Conservation (phyloP, 35 echinoderm and acorn worm species). For the Apostichopus japonicus region DNA sequence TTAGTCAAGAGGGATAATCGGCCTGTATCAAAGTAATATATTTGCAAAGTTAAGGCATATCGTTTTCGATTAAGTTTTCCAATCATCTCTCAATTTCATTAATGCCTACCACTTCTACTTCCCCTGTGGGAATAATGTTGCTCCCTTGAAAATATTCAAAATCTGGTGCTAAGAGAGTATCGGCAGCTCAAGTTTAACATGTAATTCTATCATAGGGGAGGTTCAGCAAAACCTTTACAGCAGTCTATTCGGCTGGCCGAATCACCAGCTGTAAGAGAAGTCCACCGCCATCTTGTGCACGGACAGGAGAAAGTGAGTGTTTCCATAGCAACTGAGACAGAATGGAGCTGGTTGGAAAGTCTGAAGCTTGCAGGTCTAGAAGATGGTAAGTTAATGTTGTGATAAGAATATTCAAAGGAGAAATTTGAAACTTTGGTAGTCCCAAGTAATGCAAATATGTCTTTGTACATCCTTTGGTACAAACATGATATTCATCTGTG, state of each 20-base stretch:
- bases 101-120: too few relatives aligned
- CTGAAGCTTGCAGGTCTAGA: slow-evolving; percentile 68
- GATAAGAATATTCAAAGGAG: neutral
- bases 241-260: neutral
- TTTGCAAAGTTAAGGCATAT: too few relatives aligned
- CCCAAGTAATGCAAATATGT: neutral
- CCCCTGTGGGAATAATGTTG: too few relatives aligned
- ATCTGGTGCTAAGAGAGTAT: too few relatives aligned
- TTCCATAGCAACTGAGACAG: slow-evolving; percentile 96
- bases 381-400: slow-evolving; percentile 5
- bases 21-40: too few relatives aligned
- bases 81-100: too few relatives aligned
- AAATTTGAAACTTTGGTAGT: neutral
- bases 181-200: too few relatives aligned
- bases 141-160: too few relatives aligned
- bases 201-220: slow-evolving; percentile 36
- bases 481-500: too few relatives aligned
- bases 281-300: slow-evolving; percentile 48
- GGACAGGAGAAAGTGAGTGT: slow-evolving; percentile 75
- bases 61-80: too few relatives aligned
- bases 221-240: neutral
- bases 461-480: neutral
- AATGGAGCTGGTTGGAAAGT: slow-evolving; percentile 99
- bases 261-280: slow-evolving; percentile 76
- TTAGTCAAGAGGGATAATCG: too few relatives aligned